Base-by-base conservation (phyloP, 2,888 invertebrate species). In the Pherbina coryleti region DNA sequence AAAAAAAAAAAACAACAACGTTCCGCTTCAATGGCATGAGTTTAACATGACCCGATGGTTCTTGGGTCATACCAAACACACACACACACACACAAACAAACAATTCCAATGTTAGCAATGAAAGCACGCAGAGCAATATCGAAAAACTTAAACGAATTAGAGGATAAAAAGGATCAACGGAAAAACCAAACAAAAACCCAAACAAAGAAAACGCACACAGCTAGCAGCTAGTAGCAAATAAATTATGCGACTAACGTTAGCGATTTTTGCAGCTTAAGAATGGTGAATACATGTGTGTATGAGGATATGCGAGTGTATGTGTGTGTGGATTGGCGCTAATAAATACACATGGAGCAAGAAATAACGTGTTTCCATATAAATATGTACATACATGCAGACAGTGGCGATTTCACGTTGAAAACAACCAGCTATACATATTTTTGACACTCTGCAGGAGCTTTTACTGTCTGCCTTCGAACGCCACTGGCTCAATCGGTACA, bases 231-330 rank as follows among this genome's bases (percentile, higher is more conserved):
- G 34, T 34, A 62, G 51, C 25, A 75, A 75, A 75, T 75, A 67
- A 66, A 75, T 75, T 67, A 75, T 75, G 75, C 67, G 75, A 75
- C 75, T 75, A 69, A n/a, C 62, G 62, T 25, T 49, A 73, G 62
- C 44, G 72, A 60, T 28, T 69, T 60, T 17, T n/a, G n/a, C 51
- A 31, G 55, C 55, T 72, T 28, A 49, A 37, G 5, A 49, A 17
- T 22, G 25, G 3, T n/a, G 9, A 3, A 28, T 62, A 28, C 11
- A n/a, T 14, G 60, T 25, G 3, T 9, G 60, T 51, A 17, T 70
- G 51, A 1, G 28, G 4, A 34, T 17, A 51, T 69, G 69, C 25
- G 51, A 11, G 70, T 31, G 70, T 70, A 31, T n/a, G 31, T 70
- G 55, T 14, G 44, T 17, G 28, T n/a, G 53, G 5, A 1, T 44